Base-by-base conservation (phyloP, 2,797 vertebrate genomes). In the Pseudocheirus occidentalis region DNA sequence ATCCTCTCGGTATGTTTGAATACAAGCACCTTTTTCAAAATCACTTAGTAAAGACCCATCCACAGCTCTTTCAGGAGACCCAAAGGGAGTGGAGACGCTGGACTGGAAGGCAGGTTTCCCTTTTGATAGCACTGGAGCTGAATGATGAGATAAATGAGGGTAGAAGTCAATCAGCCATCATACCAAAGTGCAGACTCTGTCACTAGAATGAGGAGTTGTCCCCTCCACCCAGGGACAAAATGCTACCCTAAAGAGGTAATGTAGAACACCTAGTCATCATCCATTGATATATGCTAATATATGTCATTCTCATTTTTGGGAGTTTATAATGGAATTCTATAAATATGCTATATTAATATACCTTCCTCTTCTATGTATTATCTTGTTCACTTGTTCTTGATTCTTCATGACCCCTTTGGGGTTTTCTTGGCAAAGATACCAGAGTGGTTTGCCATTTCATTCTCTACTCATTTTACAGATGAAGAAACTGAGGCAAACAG, bases 31-130 rank as follows among this genome's bases (percentile, higher is more conserved):
- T 87, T 93, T 57, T 29, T 57, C 54, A 93, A 89, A 52, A 10
- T 89, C 66, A 46, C 21, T 56, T 24, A 46, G 27, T 34, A 56
- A 29, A 89, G 92, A 93, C 0, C 95, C 96, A 55, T 96, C 96
- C 12, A 93, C 73, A 40, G 95, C 95, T 90, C 97, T 97, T 24
- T 97, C 94, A 2, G 96, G 14, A 13, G 53, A 87, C 96, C 96
- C 50, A 92, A 16, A 16, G n/a, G 40, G 73, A 27, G 16, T 46
- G 73, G 21, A 34, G 92, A 95, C 95, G 53, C 95, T 96, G 12
- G 91, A 93, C 54, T 95, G 92, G 93, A 95, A 54, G 97, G 96
- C 59, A 96, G 96, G 28, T 92, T 87, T 87, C 95, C 96, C 89
- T 92, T 0, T 87, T 90, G 54, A 90, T 58, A 92, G 55, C 96